Conservation (phyloP, 2,113 vertebrate species). For the Protobothrops mucrosquamatus region DNA sequence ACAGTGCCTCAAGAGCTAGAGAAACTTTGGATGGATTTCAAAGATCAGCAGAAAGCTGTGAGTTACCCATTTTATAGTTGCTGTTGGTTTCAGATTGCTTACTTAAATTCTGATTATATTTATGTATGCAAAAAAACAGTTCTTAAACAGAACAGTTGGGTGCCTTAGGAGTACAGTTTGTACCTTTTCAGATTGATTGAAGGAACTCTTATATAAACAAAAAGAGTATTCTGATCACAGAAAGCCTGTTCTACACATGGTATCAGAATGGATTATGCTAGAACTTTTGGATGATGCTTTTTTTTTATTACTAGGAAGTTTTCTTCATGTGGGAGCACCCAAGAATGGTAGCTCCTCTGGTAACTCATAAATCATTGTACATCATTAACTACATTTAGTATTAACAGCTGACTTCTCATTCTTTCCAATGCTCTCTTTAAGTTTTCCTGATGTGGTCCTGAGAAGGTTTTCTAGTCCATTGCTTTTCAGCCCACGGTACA, state of each 20-base stretch:
- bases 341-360: no score
- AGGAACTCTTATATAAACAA: not conserved
- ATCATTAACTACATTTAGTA: not conserved
- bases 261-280: not conserved
- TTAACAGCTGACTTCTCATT: not conserved
- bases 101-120: not conserved
- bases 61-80: slow-evolving; percentile 56
- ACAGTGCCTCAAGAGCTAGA: slow-evolving; percentile 87
- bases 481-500: no score
- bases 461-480: not conserved
- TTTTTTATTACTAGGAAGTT: not conserved
- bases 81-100: rapidly evolving
- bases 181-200: not conserved
- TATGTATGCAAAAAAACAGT: not conserved
- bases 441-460: not conserved
- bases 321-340: not conserved
- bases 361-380: not conserved
- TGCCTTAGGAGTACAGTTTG: not conserved
- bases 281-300: not conserved
- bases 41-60: slow-evolving; percentile 96
- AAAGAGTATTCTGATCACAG: not conserved
- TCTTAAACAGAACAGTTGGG: not conserved
- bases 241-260: not conserved
- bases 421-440: not conserved
- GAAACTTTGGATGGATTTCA: slow-evolving; percentile 92